phyloP scores from a whole-genome alignment of 2,797 vertebrate species.

The Oreochromis mossambicus region DNA sequence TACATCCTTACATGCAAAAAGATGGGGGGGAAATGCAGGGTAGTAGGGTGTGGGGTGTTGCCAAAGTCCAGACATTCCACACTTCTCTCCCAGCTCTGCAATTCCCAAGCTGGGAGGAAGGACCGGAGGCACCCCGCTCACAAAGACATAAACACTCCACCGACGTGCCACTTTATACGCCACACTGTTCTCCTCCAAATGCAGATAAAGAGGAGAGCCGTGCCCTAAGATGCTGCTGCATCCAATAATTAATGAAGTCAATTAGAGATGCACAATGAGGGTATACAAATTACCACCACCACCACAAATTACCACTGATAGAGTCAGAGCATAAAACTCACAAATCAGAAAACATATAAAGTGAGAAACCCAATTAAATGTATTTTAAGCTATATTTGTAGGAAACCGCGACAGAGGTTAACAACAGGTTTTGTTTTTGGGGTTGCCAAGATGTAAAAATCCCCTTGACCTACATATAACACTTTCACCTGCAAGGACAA shows the following conservation, averaged over 20 bases:
- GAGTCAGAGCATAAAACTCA: not conserved
- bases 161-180: not conserved
- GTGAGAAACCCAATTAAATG: not conserved
- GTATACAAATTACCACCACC: not conserved
- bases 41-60: not conserved
- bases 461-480: not conserved
- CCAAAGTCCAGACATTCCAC: conserved; percentile 47
- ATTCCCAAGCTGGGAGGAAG: conserved; percentile 33
- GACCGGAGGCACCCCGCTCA: not conserved
- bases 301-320: not conserved
- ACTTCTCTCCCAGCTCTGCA: conserved; percentile 16
- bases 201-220: not conserved
- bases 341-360: not conserved
- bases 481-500: not conserved
- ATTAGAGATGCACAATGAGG: not conserved
- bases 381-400: not conserved
- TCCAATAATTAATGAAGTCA: not conserved
- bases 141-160: not conserved
- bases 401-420: not conserved
- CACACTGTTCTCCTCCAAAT: not conserved
- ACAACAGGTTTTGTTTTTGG: not conserved
- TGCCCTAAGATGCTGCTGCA: not conserved
- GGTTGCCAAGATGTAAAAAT: not conserved
- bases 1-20: not conserved
- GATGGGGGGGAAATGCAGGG: not conserved